These are phyloP conservation scores for Syngnathus scovelli DNA, from an alignment of 2,113 vertebrate species.

Conservation along the genomic window DNA sequence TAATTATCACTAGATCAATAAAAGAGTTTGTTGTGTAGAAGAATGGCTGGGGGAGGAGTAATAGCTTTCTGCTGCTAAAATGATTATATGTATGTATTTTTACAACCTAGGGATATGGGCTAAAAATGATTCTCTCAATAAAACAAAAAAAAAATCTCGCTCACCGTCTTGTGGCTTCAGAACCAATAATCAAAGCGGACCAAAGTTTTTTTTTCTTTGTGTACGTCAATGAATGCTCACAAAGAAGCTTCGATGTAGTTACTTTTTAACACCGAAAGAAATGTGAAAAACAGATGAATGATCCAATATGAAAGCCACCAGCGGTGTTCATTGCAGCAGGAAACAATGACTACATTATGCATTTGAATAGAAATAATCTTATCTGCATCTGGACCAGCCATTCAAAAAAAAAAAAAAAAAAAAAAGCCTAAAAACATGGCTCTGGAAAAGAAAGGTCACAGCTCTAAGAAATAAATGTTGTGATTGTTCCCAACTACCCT, in stretches of 20 bases:
- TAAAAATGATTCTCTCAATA: conserved; percentile 37
- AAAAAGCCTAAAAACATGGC: background rate
- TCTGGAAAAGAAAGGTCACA: background rate
- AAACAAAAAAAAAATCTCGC: conserved; percentile 20
- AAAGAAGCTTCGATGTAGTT: conserved; percentile 25
- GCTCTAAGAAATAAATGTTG: background rate
- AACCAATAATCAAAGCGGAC: conserved; percentile 37
- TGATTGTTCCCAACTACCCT: background rate
- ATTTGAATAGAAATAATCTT: conserved; percentile 1
- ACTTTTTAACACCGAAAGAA: conserved; percentile 32
- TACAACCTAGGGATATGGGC: conserved; percentile 24
- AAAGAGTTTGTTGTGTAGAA: conserved; percentile 66
- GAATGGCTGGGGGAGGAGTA: conserved; percentile 48
- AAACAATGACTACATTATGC: conserved; percentile 3
- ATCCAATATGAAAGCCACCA: conserved; percentile 9
- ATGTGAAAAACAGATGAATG: conserved; percentile 11
- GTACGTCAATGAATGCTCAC: conserved; percentile 52
- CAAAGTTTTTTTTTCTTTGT: conserved; percentile 37
- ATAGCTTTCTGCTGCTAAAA: conserved; percentile 63
- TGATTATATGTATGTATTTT: conserved; percentile 62
- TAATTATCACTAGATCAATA: conserved; percentile 74
- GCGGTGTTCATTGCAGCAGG: conserved; percentile 15
- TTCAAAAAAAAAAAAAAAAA: background rate
- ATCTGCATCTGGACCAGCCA: background rate
- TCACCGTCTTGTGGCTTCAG: conserved; percentile 29